phyloP scores from a whole-genome alignment of 2,113 vertebrate genomes.

The Galeopterus variegatus region DNA sequence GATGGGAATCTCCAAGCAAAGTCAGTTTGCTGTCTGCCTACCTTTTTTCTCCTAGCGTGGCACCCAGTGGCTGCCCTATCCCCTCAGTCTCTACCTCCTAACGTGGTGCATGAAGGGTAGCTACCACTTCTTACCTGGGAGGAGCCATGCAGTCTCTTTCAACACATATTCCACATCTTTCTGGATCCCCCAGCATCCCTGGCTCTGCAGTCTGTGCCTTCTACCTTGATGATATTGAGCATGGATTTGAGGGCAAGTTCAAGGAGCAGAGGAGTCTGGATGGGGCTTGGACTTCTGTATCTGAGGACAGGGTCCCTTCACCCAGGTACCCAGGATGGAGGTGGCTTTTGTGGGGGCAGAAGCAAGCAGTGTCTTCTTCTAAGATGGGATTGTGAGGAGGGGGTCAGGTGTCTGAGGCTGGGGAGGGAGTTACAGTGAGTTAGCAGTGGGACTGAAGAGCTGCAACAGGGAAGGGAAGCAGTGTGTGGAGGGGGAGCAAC shows the following conservation, averaged over 20 bases:
- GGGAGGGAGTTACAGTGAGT: not conserved
- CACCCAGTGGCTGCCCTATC: not conserved
- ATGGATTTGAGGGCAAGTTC: conserved; percentile 95
- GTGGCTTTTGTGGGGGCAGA: conserved; percentile 17
- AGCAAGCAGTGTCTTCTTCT: not conserved
- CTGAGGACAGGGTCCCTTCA: conserved; percentile 95
- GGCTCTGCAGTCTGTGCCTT: conserved; percentile 97
- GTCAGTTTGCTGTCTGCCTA: not conserved
- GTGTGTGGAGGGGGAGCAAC: fast-evolving
- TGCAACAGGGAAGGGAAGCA: not conserved
- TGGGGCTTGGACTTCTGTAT: conserved; percentile 94
- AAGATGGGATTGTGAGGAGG: not conserved
- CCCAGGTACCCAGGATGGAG: conserved; percentile 90
- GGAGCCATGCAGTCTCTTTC: not conserved
- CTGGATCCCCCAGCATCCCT: conserved; percentile 92
- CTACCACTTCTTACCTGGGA: not conserved
- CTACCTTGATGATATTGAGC: conserved; percentile 97
- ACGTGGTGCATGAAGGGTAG: not conserved
- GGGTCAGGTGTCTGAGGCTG: not conserved
- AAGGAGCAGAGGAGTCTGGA: conserved; percentile 95
- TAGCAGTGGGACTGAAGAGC: not conserved
- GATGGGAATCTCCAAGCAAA: not conserved
- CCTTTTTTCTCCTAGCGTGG: not conserved
- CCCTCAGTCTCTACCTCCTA: not conserved
- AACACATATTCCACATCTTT: not conserved